These are phyloP conservation scores for Lampris megalopsis DNA, from an alignment of 2,113 vertebrate species.

Conservation along the genomic window DNA sequence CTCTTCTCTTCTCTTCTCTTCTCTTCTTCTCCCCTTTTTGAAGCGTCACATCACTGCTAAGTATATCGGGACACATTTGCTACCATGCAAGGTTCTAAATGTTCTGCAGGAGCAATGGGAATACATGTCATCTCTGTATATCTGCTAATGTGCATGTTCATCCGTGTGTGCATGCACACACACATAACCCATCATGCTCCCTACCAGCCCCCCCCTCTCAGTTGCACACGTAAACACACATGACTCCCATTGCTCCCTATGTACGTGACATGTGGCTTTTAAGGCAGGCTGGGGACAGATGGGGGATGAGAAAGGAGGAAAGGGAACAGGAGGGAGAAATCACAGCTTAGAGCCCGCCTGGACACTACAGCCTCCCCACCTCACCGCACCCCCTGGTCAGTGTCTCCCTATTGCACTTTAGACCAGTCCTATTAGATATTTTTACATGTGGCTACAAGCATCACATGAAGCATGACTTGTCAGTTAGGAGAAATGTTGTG, in stretches of 20 bases:
- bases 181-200: background rate
- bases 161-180: background rate
- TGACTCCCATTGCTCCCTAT: conserved; percentile 23
- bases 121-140: conserved; percentile 17
- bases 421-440: conserved; percentile 64
- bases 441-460: conserved; percentile 59
- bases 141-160: background rate
- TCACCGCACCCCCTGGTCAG: conserved; percentile 2
- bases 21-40: conserved; percentile 8
- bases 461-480: conserved; percentile 42
- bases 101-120: background rate
- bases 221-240: conserved; percentile 38
- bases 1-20: conserved; percentile 26
- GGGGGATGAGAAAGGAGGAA: conserved; percentile 3
- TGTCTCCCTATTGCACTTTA: conserved; percentile 41
- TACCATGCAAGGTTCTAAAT: conserved; percentile 33
- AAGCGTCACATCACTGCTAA: conserved; percentile 32
- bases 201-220: background rate
- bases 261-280: conserved; percentile 57
- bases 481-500: conserved; percentile 23
- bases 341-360: conserved; percentile 12
- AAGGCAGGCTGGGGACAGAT: conserved; percentile 24
- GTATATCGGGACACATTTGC: background rate
- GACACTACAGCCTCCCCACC: too few species aligned
- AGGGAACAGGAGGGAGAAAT: background rate